Conservation (phyloP, 2,888 invertebrate species). For the Drosophila nigricruria region DNA sequence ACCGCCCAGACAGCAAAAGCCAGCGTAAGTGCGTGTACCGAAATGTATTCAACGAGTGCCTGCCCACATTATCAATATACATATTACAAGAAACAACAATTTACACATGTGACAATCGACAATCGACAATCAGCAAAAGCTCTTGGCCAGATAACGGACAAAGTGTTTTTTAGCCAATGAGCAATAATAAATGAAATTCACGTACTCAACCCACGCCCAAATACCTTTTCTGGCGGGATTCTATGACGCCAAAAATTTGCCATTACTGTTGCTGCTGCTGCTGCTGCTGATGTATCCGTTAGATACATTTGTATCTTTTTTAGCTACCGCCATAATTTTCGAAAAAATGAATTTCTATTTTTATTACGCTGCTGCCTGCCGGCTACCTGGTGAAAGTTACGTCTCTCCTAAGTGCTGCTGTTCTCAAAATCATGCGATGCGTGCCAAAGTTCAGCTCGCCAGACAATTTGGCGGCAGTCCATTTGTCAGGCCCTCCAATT, state of each 20-base stretch:
- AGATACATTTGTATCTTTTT: slow-evolving; percentile 52
- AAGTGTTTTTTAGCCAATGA: slow-evolving; percentile 29
- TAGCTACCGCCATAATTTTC: slow-evolving; percentile 33
- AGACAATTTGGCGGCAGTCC: slow-evolving; percentile 35
- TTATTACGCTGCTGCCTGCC: slow-evolving; percentile 13
- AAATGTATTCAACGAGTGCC: slow-evolving; percentile 28
- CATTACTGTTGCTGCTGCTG: slow-evolving; percentile 20
- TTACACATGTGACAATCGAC: slow-evolving; percentile 25
- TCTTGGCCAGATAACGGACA: slow-evolving; percentile 44
- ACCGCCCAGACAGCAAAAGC: slow-evolving; percentile 60
- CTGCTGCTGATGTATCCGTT: slow-evolving; percentile 17
- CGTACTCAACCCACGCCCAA: slow-evolving; percentile 58
- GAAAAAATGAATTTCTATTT: slow-evolving; percentile 52
- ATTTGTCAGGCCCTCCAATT: slow-evolving; percentile 26
- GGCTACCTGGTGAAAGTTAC: slow-evolving; percentile 46
- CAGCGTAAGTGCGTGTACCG: slow-evolving; percentile 56
- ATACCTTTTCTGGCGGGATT: slow-evolving; percentile 43
- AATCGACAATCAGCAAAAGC: slow-evolving; percentile 20
- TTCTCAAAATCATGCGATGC: slow-evolving; percentile 33
- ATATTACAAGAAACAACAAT: slow-evolving; percentile 14
- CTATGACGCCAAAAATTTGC: slow-evolving; percentile 27
- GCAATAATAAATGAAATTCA: slow-evolving; percentile 42
- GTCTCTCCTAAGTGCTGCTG: slow-evolving; percentile 6
- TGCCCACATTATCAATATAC: slow-evolving; percentile 28
- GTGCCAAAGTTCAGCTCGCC: slow-evolving; percentile 56